Evolutionary conservation across 2,797 vertebrate species (phyloP).

Genomic region (Ctenopoma multispine): DNA sequence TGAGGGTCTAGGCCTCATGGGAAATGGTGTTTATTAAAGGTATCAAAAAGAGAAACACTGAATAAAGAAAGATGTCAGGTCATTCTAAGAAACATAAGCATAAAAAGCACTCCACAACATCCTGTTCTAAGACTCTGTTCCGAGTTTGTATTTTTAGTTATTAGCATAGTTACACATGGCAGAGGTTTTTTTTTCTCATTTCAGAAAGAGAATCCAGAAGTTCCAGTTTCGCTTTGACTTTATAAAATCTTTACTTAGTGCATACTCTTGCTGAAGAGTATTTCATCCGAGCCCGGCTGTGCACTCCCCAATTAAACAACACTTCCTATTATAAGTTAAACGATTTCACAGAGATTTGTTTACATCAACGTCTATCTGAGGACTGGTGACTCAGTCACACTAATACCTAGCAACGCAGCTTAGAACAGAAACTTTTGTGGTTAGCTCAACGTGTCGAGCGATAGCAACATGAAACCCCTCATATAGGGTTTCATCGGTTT

Average conservation of each 20-base stretch:
- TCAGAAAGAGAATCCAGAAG: background rate
- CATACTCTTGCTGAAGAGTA: background rate
- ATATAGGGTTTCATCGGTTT: slow-evolving; percentile 35
- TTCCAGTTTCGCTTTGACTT: background rate
- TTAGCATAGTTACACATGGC: background rate
- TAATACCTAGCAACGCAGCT: slow-evolving; percentile 64
- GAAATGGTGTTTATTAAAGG: too few species aligned
- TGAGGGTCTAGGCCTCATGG: too few species aligned
- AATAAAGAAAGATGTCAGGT: too few species aligned
- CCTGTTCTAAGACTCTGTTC: too few species aligned
- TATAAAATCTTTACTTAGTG: background rate
- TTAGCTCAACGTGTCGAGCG: slow-evolving; percentile 50
- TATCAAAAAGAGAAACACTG: too few species aligned
- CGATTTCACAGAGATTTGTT: slow-evolving; percentile 30
- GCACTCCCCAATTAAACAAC: slow-evolving; percentile 1
- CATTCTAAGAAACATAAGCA: too few species aligned
- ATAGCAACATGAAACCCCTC: slow-evolving; percentile 29
- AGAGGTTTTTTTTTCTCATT: too few species aligned
- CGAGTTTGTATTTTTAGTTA: background rate
- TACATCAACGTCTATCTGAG: slow-evolving; percentile 30
- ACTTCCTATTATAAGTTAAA: background rate
- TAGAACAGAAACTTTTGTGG: slow-evolving; percentile 68
- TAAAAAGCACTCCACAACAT: too few species aligned
- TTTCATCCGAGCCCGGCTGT: too few species aligned
- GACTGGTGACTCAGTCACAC: slow-evolving; percentile 33